A percentile compares a stretch with the other conserved stretches of the same genome.
phyloP scores from a whole-genome alignment of 2,113 vertebrate species.

The Lophius piscatorius region DNA sequence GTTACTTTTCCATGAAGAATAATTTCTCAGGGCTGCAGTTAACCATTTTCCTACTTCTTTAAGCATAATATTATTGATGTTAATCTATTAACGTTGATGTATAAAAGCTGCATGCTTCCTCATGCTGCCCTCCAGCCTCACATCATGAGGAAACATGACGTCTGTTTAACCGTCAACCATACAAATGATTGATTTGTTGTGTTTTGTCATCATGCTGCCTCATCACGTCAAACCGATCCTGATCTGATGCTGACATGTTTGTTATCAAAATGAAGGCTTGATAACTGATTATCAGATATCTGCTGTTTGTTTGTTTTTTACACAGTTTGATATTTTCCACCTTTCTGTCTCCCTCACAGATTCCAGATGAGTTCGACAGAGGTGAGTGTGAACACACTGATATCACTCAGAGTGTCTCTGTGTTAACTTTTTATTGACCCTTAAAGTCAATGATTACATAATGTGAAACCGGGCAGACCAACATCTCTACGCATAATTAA shows the following conservation, averaged over 20 bases:
- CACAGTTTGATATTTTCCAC: constrained; percentile 14
- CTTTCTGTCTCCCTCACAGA: constrained; percentile 71
- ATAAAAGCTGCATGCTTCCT: no score
- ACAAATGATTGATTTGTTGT: not conserved
- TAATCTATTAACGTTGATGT: no score
- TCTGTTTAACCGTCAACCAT: rapidly evolving
- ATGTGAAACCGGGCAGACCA: no score
- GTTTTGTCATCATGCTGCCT: not conserved
- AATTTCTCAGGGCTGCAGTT: no score
- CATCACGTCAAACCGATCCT: not conserved
- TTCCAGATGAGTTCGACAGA: constrained; percentile 91
- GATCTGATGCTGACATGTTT: not conserved
- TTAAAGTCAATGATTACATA: no score
- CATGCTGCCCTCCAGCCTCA: not conserved
- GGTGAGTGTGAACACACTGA: constrained; percentile 81
- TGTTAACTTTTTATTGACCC: no score
- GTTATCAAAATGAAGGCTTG: not conserved
- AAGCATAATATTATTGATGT: no score
- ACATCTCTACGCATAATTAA: no score
- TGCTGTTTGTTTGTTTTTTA: not conserved
- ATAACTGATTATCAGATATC: constrained; percentile 8
- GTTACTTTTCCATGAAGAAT: no score
- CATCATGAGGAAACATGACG: no score
- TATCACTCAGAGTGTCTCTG: not conserved
- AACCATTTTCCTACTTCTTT: no score